A percentile compares a stretch with the other conserved stretches of the same genome.
These are phyloP conservation scores for Gastrophryne carolinensis DNA, from an alignment of 2,797 vertebrate species.

Conservation along the genomic window DNA sequence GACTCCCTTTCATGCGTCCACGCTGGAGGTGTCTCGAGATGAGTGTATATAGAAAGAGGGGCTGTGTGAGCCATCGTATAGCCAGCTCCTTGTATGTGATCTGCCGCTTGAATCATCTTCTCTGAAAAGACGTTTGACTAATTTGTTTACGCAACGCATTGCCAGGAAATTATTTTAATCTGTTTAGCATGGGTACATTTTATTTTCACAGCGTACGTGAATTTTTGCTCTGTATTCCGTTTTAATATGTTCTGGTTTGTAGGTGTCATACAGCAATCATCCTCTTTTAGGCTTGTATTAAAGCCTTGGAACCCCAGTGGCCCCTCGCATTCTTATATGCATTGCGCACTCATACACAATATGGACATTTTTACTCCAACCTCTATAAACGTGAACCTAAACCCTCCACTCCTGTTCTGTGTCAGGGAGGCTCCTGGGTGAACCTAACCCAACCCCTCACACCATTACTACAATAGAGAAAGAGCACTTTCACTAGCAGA, in stretches of 20 bases:
- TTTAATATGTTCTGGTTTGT: background rate
- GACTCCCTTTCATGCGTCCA: background rate
- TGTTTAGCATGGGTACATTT: constrained; percentile 37
- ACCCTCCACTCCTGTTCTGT: no score
- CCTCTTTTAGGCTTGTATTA: no score
- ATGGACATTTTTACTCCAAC: no score
- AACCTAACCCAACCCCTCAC: no score
- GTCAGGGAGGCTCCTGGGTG: no score
- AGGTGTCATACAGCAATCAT: background rate
- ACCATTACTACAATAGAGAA: no score
- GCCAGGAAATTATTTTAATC: constrained; percentile 47
- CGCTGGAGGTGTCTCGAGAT: constrained; percentile 9
- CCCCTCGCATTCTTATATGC: no score
- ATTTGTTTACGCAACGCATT: constrained; percentile 30
- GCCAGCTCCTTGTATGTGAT: constrained; percentile 34
- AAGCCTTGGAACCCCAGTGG: no score
- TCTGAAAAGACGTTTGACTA: constrained; percentile 14
- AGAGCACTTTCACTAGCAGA: no score
- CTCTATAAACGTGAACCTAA: no score
- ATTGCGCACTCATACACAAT: no score
- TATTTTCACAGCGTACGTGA: constrained; percentile 1
- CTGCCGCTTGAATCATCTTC: constrained; percentile 32
- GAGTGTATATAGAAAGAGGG: constrained; percentile 19
- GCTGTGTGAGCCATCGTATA: background rate
- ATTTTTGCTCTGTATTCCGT: background rate